Evolutionary conservation across 2,113 vertebrate genomes (phyloP).

Genomic region (Grammomys dolichurus): DNA sequence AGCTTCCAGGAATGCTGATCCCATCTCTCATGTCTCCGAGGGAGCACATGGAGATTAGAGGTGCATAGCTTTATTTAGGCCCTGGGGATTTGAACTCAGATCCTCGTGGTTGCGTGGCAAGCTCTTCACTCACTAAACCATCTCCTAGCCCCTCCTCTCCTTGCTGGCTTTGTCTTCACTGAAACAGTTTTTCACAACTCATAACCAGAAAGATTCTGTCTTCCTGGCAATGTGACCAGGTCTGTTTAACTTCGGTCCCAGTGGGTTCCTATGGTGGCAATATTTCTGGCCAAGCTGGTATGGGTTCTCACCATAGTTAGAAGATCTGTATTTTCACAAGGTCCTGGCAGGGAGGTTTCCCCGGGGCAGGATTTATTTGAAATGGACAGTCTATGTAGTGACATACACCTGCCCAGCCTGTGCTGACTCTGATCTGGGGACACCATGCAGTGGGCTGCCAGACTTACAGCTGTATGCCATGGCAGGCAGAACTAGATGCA

Average conservation of each 20-base stretch:
- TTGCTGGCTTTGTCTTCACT: background rate
- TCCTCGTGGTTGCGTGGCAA: background rate
- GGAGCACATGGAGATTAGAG: background rate
- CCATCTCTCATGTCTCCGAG: background rate
- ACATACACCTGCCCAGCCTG: background rate
- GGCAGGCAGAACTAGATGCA: background rate
- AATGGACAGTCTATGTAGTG: background rate
- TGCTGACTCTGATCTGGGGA: background rate
- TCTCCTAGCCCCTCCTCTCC: background rate
- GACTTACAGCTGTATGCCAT: background rate
- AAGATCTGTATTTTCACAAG: background rate
- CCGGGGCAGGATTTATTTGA: background rate
- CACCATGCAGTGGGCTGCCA: fast-evolving
- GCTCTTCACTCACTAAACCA: background rate
- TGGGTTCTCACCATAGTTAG: background rate
- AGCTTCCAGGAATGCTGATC: background rate
- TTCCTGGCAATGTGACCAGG: fast-evolving
- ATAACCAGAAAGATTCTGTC: background rate
- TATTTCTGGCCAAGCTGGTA: background rate
- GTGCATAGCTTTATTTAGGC: background rate
- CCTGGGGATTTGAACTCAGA: background rate
- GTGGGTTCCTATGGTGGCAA: background rate
- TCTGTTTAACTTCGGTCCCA: fast-evolving
- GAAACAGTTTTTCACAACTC: background rate
- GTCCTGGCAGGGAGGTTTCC: background rate